Percentiles rank a stretch among this genome's conserved stretches.
Evolutionary conservation across 2,113 vertebrate genomes (phyloP).

Genomic region (Xyliphius kryptos): DNA sequence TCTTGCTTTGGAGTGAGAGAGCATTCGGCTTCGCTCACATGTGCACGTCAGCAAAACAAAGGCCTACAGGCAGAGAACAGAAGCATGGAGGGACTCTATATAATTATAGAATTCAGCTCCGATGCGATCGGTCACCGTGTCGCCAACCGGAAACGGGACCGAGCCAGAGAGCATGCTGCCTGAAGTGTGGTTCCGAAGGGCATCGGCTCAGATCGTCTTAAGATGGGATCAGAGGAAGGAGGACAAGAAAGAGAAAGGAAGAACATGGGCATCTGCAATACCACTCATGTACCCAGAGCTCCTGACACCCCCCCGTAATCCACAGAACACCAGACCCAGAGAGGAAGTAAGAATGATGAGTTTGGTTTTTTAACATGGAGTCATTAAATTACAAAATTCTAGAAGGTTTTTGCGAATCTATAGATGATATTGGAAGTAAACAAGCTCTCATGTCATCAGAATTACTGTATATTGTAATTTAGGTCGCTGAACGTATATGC

Average conservation of each 20-base stretch:
- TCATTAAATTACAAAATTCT: too few relatives aligned
- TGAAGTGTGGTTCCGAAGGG: slow-evolving; percentile 16
- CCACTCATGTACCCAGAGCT: slow-evolving; percentile 35
- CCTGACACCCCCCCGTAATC: slow-evolving; percentile 20
- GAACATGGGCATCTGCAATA: slow-evolving; percentile 35
- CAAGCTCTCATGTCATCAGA: too few relatives aligned
- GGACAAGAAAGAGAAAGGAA: slow-evolving; percentile 7
- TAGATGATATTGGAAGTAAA: too few relatives aligned
- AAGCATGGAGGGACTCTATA: slow-evolving; percentile 21
- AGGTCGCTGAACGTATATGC: too few relatives aligned
- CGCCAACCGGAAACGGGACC: slow-evolving; percentile 23
- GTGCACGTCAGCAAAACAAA: slow-evolving; percentile 29
- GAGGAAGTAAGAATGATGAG: neutral
- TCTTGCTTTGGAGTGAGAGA: slow-evolving; percentile 12
- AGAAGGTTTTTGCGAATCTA: too few relatives aligned
- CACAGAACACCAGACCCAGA: slow-evolving; percentile 29
- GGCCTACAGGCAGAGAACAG: slow-evolving; percentile 8
- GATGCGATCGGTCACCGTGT: slow-evolving; percentile 10
- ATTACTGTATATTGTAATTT: too few relatives aligned
- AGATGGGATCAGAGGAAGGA: slow-evolving; percentile 13
- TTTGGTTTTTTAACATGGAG: too few relatives aligned
- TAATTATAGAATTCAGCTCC: neutral
- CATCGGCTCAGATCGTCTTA: slow-evolving; percentile 16
- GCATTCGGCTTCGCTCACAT: slow-evolving; percentile 8
- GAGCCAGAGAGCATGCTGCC: slow-evolving; percentile 11